phyloP scores from a whole-genome alignment of 2,113 vertebrate genomes.

The Lepus europaeus region DNA sequence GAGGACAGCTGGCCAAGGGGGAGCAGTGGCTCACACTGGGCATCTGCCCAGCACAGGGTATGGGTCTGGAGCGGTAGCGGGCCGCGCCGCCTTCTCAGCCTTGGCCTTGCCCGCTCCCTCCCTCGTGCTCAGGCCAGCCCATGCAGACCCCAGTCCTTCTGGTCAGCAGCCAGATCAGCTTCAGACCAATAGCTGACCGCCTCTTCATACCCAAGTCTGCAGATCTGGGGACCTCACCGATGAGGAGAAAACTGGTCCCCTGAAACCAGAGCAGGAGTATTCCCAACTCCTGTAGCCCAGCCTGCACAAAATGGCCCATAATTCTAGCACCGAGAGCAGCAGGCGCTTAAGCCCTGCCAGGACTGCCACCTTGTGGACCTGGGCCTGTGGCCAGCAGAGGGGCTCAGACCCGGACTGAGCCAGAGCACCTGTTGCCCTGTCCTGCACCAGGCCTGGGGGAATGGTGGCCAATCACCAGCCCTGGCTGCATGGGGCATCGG shows the following conservation, averaged over 20 bases:
- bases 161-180: background rate
- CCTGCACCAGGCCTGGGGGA: background rate
- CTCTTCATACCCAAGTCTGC: background rate
- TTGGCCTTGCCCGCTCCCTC: background rate
- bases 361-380: background rate
- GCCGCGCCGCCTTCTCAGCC: background rate
- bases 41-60: rapidly evolving
- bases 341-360: background rate
- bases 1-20: too few relatives aligned
- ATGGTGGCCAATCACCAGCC: background rate
- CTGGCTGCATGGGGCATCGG: background rate
- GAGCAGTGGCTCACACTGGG: too few relatives aligned
- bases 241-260: background rate
- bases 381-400: background rate
- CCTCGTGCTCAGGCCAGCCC: too few relatives aligned
- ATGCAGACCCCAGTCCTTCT: background rate
- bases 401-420: background rate
- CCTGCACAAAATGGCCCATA: background rate
- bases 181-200: background rate
- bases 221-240: background rate
- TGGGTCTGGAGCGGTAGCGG: background rate
- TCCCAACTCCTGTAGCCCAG: background rate
- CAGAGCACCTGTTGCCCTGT: background rate
- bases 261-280: background rate
- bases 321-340: background rate